Percentiles rank a stretch among this genome's conserved stretches.
These are phyloP conservation scores for Trematomus bernacchii DNA, from an alignment of 2,797 vertebrate species.

Conservation along the genomic window DNA sequence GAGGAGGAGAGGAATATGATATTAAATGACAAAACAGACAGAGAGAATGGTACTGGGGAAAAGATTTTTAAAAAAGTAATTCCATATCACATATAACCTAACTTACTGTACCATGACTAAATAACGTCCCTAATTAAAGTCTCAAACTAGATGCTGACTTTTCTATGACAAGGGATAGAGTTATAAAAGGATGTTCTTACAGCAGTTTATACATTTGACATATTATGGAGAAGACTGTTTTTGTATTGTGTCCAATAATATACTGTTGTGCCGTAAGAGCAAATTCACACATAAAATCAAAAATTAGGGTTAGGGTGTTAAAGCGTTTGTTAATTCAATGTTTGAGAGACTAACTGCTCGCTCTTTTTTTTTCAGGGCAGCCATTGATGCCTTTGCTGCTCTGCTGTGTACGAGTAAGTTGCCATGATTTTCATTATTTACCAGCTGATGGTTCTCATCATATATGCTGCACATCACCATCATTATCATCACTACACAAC, in stretches of 20 bases:
- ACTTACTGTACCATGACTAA: no score
- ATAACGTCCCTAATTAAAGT: not conserved
- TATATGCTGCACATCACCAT: not conserved
- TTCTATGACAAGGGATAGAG: not conserved
- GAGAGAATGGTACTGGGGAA: not conserved
- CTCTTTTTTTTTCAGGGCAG: constrained; percentile 85
- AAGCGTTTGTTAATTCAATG: constrained; percentile 3
- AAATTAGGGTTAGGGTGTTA: not conserved
- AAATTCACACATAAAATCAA: not conserved
- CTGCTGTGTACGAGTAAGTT: constrained; percentile 93
- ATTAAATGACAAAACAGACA: not conserved
- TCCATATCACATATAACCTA: no score
- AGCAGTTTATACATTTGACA: not conserved
- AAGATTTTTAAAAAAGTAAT: no score
- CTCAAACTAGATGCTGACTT: not conserved
- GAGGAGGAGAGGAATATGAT: not conserved
- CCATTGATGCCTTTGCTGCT: constrained; percentile 87
- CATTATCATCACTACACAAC: constrained; percentile 9
- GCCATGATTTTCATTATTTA: constrained; percentile 16
- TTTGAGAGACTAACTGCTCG: constrained; percentile 9
- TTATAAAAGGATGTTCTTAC: not conserved
- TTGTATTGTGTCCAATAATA: not conserved
- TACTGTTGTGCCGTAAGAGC: not conserved
- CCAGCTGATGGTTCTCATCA: constrained; percentile 21
- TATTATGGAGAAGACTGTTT: not conserved